Evolutionary conservation across 92 coral and sea anemone genomes (phyloP).

Genomic region (Porites divaricata): DNA sequence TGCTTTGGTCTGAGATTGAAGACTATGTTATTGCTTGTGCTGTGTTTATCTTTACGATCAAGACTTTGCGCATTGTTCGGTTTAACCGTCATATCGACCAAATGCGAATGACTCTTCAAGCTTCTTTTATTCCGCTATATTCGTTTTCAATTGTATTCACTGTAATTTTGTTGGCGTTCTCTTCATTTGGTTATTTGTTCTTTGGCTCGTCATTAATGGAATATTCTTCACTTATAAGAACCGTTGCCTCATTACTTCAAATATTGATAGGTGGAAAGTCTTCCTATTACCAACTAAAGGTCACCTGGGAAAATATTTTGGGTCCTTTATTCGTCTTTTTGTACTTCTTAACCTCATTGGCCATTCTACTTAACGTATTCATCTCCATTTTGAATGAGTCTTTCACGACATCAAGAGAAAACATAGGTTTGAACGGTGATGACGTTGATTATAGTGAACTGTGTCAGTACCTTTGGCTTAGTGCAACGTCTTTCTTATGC

Average conservation of each 20-base stretch:
- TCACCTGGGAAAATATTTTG: slow-evolving; percentile 45
- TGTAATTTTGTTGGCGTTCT: slow-evolving; percentile 69
- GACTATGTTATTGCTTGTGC: slow-evolving; percentile 65
- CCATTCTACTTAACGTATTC: slow-evolving; percentile 66
- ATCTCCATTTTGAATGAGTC: slow-evolving; percentile 73
- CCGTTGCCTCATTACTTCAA: slow-evolving; percentile 63
- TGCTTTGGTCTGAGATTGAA: slow-evolving; percentile 69
- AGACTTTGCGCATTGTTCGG: slow-evolving; percentile 67
- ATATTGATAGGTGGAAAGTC: slow-evolving; percentile 72
- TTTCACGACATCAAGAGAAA: slow-evolving; percentile 56
- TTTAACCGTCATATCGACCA: slow-evolving; percentile 78
- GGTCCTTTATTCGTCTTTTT: slow-evolving; percentile 70
- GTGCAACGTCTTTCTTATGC: neutral
- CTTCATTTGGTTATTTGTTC: slow-evolving; percentile 73
- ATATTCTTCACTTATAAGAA: slow-evolving; percentile 67
- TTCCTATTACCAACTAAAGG: slow-evolving; percentile 52
- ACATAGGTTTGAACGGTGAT: neutral
- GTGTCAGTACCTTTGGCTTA: neutral
- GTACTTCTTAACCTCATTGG: slow-evolving; percentile 50
- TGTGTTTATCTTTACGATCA: slow-evolving; percentile 75
- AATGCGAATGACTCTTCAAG: slow-evolving; percentile 70
- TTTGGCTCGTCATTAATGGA: slow-evolving; percentile 70
- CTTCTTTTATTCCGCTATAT: slow-evolving; percentile 57
- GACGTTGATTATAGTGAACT: slow-evolving; percentile 20
- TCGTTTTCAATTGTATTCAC: slow-evolving; percentile 66